Evolutionary conservation across 2,113 vertebrate species (phyloP).

Genomic region (Oryzias javanicus): DNA sequence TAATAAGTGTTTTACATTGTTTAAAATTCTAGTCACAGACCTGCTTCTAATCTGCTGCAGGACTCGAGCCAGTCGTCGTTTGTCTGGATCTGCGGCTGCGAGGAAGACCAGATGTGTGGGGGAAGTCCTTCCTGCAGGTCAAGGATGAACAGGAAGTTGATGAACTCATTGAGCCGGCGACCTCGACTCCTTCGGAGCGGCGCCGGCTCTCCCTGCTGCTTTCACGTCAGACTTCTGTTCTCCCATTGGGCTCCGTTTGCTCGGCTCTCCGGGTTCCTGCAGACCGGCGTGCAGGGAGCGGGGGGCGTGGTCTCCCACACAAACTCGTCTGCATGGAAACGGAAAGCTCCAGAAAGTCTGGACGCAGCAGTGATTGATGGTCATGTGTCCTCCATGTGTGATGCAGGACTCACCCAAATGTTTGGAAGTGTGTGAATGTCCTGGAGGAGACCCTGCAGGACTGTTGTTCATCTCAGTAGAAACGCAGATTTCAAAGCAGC

Average conservation of each 20-base stretch:
- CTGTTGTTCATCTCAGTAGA: too few relatives aligned
- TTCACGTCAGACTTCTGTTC: not conserved
- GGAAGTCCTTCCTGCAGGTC: constrained; percentile 49
- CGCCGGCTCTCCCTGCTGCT: not conserved
- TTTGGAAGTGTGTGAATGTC: too few relatives aligned
- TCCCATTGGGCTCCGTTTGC: not conserved
- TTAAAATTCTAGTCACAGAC: not conserved
- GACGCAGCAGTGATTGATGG: constrained; percentile 41
- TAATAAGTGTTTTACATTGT: too few relatives aligned
- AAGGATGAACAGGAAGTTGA: constrained; percentile 62
- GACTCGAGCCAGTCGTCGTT: constrained; percentile 46
- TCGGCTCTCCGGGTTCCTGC: not conserved
- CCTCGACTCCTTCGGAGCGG: constrained; percentile 4
- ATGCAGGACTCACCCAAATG: too few relatives aligned
- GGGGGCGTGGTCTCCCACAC: not conserved
- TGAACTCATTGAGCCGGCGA: constrained; percentile 46
- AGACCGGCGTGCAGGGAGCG: not conserved
- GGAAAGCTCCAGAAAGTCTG: constrained; percentile 27
- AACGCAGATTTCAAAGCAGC: too few relatives aligned
- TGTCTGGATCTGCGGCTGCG: constrained; percentile 30
- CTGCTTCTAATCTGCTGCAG: constrained; percentile 45
- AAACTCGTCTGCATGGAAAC: not conserved
- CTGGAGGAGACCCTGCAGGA: too few relatives aligned
- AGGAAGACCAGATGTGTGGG: constrained; percentile 59
- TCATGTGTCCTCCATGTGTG: constrained; percentile 53